Evolutionary conservation across 1,140 invertebrate genomes (phyloP).

Genomic region (Triops cancriformis): DNA sequence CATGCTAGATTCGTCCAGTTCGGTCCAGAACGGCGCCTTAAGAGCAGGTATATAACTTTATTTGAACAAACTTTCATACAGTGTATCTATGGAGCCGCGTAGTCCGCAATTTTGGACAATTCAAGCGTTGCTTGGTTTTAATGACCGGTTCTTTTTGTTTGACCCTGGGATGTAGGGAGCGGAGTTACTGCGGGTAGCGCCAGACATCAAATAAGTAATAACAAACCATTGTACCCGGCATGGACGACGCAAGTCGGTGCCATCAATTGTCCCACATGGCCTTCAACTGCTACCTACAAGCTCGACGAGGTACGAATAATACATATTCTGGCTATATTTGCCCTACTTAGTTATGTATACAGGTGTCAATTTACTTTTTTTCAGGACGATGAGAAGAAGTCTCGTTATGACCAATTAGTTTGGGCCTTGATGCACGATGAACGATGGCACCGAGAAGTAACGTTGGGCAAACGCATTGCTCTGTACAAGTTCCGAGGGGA

Average conservation of each 20-base stretch:
- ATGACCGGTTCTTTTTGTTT: not conserved
- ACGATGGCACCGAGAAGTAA: conserved; percentile 50
- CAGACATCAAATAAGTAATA: not conserved
- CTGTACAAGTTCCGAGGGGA: conserved; percentile 60
- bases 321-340: not conserved
- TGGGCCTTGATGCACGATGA: conserved; percentile 42
- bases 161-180: not conserved
- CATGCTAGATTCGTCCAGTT: conserved; percentile 10
- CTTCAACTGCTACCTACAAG: not conserved
- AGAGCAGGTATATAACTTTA: not conserved
- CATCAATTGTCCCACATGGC: conserved; percentile 8
- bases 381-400: not conserved
- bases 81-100: not conserved
- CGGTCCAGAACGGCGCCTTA: not conserved
- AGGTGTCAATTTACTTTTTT: not conserved
- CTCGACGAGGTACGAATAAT: not conserved
- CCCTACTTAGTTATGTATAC: not conserved
- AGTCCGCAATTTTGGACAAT: not conserved
- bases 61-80: not conserved
- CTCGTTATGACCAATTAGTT: conserved; percentile 31
- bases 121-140: not conserved
- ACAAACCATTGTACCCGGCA: conserved; percentile 1
- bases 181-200: not conserved
- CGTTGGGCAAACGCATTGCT: conserved; percentile 55
- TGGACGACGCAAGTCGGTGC: not conserved